Base-by-base conservation (phyloP, 1,140 invertebrate genomes). In the Rhyacophila brunnea region DNA sequence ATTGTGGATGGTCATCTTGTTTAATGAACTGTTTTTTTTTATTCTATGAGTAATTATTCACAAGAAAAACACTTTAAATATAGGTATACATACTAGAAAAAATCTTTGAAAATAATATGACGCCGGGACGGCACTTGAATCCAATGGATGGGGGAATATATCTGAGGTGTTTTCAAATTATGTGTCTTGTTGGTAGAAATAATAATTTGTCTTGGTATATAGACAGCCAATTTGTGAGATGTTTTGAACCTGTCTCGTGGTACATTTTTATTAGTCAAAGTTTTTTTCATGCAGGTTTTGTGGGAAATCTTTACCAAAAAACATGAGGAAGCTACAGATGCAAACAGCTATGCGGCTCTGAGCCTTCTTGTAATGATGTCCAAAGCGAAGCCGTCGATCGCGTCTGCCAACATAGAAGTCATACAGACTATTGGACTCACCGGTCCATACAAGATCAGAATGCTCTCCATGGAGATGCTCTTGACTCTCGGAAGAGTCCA, bases 241-340 rank as follows among this genome's bases (percentile, higher is more conserved):
- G n/a, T 35, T 35, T 7, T 6, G 6, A 7, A 7, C 6, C n/a
- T 35, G n/a, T 35, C n/a, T 35, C 34, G n/a, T 35, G 6, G 6
- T 47, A 23, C 3, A 35, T 13, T 49, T 14, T 49, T 49, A 28
- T 23, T 28, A 5, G 23, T 5, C 3, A 28, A 28, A 5, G 23
- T 28, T 28, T n/a, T 28, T 28, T 28, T 3, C 23, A 28, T 28
- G 3, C 69, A 88, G 81, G 82, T 92, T 9, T 76, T 94, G 28
- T 94, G 89, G 87, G 89, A 93, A 72, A 85, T 83, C 54, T 94
- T 91, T 69, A 83, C 89, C 0, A 81, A 87, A 65, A 91, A 90
- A 68, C 80, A 88, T n/a, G 79, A 86, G 15, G 83, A 85, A 11
- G 87, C 85, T 0, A 85, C 84, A 0, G 70, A 79, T 2, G 76